Evolutionary conservation across 2,888 invertebrate genomes (phyloP), one percentile per base, ranked within the genome.

Genomic region (Biston stratarius): DNA sequence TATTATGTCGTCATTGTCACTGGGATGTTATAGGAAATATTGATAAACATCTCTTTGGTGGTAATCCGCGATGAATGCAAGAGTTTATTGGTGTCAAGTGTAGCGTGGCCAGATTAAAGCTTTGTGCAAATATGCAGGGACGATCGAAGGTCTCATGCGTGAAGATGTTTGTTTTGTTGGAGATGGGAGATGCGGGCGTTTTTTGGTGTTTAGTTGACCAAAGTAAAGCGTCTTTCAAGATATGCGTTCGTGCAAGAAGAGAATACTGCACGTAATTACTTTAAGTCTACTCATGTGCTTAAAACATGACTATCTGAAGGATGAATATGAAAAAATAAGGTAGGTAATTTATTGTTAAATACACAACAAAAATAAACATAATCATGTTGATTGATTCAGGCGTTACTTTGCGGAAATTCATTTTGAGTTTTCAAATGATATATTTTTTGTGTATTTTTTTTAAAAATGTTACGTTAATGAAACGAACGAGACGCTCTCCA

Each of bases 51-150:
- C 88, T 78, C 86, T 77, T 61, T 58, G 82, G 80, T 75, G 75
- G 83, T 92, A 92, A 92, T 92, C 91, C 90, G 72, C 63, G 78
- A 71, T 87, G 83, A 89, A 90, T 85, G 82, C 76, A 62, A 61
- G 66, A 65, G 65, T 77, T 75, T 85, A 90, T 92, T 92, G 88
- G 88, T 85, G 89, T 92, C 92, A 94, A 94, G 94, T 93, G 93
- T 91, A 89, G 74, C 94, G 91, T 93, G 91, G 88, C 83, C 69
- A 84, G 92, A 91, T 93, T 92, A 93, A 77, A 76, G 84, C 78
- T 82, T 92, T 92, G 92, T 91, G 89, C 90, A 92, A 92, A 89
- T 79, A 80, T 81, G 74, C 51, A 45, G 64, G 67, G 61, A 70
- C 36, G 56, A 69, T 45, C 51, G 59, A 24, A 44, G 52, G 24